Evolutionary conservation across 2,113 vertebrate species (phyloP), one percentile per base, ranked within the genome.

Genomic region (Gavialis gangeticus): DNA sequence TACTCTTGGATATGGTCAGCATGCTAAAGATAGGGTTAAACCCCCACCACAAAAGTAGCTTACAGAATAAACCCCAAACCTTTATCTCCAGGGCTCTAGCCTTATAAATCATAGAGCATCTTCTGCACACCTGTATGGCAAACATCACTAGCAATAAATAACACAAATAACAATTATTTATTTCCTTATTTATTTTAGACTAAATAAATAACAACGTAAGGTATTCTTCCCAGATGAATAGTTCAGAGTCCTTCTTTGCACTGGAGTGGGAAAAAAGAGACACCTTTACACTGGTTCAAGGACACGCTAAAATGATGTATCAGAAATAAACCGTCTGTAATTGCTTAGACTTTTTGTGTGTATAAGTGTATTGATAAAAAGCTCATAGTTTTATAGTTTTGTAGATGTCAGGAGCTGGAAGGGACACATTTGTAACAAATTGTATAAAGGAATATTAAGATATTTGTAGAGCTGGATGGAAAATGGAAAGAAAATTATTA

Each of bases 1-100:
- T 95, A 78, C 12, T 67, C 8, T 69, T 60, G 63, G 82, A 90
- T 93, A 96, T 80, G 58, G 75, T 87, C 87, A 96, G 62, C 80
- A 69, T 63, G 96, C 25, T 71, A 81, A 75, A 87, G 79, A 88
- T 1, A 95, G 90, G 58, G 85, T 10, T 64, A 28, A 85, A 64
- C 8, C 0, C 0, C 46, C 7, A 79, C 21, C 13, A 80, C 88
- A 93, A 37, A 94, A 91, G 34, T 19, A 88, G 25, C 6, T 46
- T 88, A 82, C 25, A 16, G 75, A 85, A 94, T 55, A 85, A 64
- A 64, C 25, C 7, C n/a, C 24, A 66, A 56, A 34, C 18, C 28
- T 22, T 17, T 4, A 18, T 6, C 10, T 10, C 10, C 11, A 4
- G 34, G 24, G 2, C 25, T 9, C 24, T 79, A 55, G 34, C 62